Evolutionary conservation across 2,888 invertebrate genomes (phyloP).

Genomic region (Scaptomyza reducta): DNA sequence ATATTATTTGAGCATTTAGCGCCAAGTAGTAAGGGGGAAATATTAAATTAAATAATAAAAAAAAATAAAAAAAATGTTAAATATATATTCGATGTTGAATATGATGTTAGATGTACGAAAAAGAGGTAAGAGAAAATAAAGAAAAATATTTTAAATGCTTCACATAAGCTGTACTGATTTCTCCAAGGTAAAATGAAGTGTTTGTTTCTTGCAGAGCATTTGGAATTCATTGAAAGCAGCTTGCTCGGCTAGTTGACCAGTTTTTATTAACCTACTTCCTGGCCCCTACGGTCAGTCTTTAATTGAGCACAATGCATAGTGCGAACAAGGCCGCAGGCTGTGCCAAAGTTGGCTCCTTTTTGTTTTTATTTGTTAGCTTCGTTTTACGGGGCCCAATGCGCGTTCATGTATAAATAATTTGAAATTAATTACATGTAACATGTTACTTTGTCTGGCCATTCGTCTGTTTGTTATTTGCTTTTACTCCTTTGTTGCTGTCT

Average conservation of each 20-base stretch:
- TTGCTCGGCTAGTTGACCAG: constrained; percentile 13
- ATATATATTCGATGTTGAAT: no score
- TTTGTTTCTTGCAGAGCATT: constrained; percentile 12
- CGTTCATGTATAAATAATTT: constrained; percentile 79
- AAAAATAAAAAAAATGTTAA: no score
- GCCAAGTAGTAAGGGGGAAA: no score
- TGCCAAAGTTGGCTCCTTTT: constrained; percentile 26
- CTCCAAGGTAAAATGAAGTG: no score
- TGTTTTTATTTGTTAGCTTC: constrained; percentile 30
- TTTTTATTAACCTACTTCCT: constrained; percentile 40
- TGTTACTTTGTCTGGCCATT: constrained; percentile 60
- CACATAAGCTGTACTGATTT: no score
- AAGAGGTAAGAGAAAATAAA: background rate
- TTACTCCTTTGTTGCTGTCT: constrained; percentile 4
- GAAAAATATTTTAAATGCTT: background rate
- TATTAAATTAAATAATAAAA: background rate
- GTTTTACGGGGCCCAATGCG: constrained; percentile 42
- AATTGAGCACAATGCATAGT: constrained; percentile 55
- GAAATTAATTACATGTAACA: constrained; percentile 79
- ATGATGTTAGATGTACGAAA: background rate
- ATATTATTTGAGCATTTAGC: background rate
- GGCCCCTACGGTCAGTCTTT: constrained; percentile 32
- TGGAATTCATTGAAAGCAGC: background rate
- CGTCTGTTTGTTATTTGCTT: constrained; percentile 43
- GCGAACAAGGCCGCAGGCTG: constrained; percentile 56